Evolutionary conservation across 2,888 invertebrate genomes (phyloP).

Genomic region (Cabera pusaria): DNA sequence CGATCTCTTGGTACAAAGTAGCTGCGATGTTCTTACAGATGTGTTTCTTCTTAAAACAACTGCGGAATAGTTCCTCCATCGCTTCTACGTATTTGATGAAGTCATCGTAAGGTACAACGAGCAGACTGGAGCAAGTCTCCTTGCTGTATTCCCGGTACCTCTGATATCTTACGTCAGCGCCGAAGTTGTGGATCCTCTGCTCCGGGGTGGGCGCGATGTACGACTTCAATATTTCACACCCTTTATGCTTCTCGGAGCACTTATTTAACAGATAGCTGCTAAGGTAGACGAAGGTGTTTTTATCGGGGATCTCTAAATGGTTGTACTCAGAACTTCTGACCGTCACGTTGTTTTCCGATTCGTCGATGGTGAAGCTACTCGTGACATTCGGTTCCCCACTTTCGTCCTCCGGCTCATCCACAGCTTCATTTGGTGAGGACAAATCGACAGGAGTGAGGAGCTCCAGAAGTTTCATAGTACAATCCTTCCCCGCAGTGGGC

Average conservation of each 20-base stretch:
- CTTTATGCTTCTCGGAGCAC: constrained; percentile 25
- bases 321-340: constrained; percentile 18
- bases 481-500: constrained; percentile 13
- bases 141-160: constrained; percentile 25
- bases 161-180: constrained; percentile 22
- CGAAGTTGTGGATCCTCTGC: constrained; percentile 18
- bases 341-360: constrained; percentile 11
- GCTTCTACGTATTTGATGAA: constrained; percentile 27
- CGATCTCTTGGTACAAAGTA: constrained; percentile 21
- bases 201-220: constrained; percentile 23
- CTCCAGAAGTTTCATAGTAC: constrained; percentile 8
- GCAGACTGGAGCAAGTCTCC: constrained; percentile 17
- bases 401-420: background rate
- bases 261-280: constrained; percentile 27
- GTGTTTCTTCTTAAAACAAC: constrained; percentile 14
- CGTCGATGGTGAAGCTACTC: constrained; percentile 1
- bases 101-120: constrained; percentile 28
- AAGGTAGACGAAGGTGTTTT: constrained; percentile 23
- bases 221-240: constrained; percentile 14
- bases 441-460: constrained; percentile 1
- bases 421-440: too few species aligned
- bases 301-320: constrained; percentile 18
- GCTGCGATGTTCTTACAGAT: constrained; percentile 13
- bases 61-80: constrained; percentile 26
- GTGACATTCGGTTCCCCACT: constrained; percentile 3